Conservation (phyloP, 2,113 vertebrate genomes). For the Semicossyphus pulcher region DNA sequence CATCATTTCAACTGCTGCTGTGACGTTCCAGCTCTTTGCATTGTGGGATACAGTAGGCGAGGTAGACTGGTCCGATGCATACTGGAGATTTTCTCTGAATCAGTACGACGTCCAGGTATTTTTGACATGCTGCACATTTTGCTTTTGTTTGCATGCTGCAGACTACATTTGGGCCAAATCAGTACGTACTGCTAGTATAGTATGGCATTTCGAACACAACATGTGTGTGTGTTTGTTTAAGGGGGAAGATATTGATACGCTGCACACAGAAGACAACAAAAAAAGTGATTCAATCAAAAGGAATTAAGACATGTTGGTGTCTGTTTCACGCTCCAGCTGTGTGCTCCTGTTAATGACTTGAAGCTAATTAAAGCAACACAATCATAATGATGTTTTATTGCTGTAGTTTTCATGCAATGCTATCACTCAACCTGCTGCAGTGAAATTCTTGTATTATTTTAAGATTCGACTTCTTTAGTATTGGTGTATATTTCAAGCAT, state of each 20-base stretch:
- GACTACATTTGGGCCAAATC: no score
- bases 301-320: conserved; percentile 46
- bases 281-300: conserved; percentile 33
- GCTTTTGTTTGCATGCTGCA: no score
- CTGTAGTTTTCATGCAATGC: conserved; percentile 35
- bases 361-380: conserved; percentile 53
- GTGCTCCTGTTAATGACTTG: conserved; percentile 39
- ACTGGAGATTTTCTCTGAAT: no score
- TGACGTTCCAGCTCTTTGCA: no score
- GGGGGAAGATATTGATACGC: neutral
- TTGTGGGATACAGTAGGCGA: no score
- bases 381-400: conserved; percentile 45
- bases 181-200: no score
- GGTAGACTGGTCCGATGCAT: no score
- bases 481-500: neutral
- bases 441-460: neutral
- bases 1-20: no score
- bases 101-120: no score
- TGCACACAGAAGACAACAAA: neutral
- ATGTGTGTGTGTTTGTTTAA: neutral
- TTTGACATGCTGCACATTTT: no score
- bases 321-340: conserved; percentile 71
- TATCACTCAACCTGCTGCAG: conserved; percentile 19
- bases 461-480: neutral
- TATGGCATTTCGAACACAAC: no score